Percentiles rank a stretch among this genome's conserved stretches.
Conservation (phyloP, 2,888 invertebrate species). For the Apotomis betuletana region DNA sequence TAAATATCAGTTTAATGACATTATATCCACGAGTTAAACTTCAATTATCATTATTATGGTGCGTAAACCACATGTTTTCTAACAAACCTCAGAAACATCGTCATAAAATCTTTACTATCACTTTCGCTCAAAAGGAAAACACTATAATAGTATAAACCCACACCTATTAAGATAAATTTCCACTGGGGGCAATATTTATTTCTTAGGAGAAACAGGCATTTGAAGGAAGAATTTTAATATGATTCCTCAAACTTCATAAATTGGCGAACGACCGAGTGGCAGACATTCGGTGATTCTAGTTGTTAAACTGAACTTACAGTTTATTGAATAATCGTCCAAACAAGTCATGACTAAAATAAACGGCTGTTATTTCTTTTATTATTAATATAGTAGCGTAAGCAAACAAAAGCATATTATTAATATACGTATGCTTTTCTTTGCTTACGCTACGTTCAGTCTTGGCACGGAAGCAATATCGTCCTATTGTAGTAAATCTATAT, state of each 20-base stretch:
- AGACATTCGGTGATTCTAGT: conserved; percentile 17
- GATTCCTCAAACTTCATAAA: conserved; percentile 16
- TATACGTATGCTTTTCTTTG: no score
- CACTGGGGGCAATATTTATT: neutral
- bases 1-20: neutral
- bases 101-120: conserved; percentile 6
- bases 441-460: no score
- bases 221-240: neutral
- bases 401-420: no score
- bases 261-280: conserved; percentile 16
- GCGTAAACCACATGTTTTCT: conserved; percentile 21
- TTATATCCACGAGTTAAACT: neutral
- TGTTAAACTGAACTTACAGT: conserved; percentile 7
- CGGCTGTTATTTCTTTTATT: no score
- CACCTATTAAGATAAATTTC: no score
- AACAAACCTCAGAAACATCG: neutral
- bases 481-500: no score
- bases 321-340: conserved; percentile 21
- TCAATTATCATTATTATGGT: neutral
- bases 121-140: conserved; percentile 17
- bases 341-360: neutral
- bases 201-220: neutral
- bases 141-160: neutral
- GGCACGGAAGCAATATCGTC: no score
- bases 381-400: no score